Base-by-base conservation (phyloP, 2,797 vertebrate species). In the Streptopelia turtur region DNA sequence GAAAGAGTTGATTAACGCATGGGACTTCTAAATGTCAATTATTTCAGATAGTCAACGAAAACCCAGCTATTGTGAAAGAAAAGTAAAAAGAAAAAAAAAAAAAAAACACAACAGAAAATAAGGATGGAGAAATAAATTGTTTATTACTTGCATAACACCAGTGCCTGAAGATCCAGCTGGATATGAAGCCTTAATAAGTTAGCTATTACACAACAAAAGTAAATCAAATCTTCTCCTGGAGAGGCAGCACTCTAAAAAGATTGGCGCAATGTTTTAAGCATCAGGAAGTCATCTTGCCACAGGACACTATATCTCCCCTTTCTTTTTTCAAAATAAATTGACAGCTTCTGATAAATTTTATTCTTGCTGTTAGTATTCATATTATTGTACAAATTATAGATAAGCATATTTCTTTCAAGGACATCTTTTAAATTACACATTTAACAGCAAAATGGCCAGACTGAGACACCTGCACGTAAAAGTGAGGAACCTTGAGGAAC, bases 1-100 rank as follows among this genome's bases (percentile, higher is more conserved):
- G 94, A 72, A 96, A 71, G 47, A 59, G 70, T 28, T 90, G 94
- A 95, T 94, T 96, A 95, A 84, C 39, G 57, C 74, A 31, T 3
- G 9, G 81, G 89, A 65, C 76, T 94, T 93, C 66, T 83, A 55
- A 47, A 79, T n/a, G 68, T 70, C 11, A 81, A 4, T 97, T 94
- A 91, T 89, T 94, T 87, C 49, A 72, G 61, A 23, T 3, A 88
- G 76, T 10, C 20, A 12, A 71, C 86, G 81, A 66, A 89, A 92
- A 91, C 11, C 2, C 55, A 72, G 60, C 22, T 64, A 41, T 52
- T 87, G 41, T 14, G n/a, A 53, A 53, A 65, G 74, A 14, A 16
- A 16, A 27, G 33, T 22, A 12, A 69, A 61, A 57, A 53, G 20
- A 87, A 83, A 75, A 30, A 21, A 28, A n/a, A n/a, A n/a, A 21